These are phyloP conservation scores for Exaiptasia diaphana DNA, from an alignment of 64 coral and sea anemone species.

Conservation along the genomic window DNA sequence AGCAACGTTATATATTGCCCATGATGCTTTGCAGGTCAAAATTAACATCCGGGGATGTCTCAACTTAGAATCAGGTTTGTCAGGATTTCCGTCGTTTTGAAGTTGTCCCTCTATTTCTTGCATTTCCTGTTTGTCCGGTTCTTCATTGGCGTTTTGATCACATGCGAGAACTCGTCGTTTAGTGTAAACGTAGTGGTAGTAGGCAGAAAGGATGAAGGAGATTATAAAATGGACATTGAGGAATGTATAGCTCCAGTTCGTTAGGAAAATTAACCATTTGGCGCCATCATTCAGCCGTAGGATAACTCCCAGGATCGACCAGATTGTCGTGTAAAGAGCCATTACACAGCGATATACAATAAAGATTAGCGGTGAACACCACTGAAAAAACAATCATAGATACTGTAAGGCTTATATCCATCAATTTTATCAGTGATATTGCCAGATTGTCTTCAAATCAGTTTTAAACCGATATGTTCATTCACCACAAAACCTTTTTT, in stretches of 20 bases:
- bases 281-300: not conserved
- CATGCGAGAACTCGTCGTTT: not conserved
- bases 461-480: too few relatives aligned
- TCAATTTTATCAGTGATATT: too few relatives aligned
- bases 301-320: conserved; percentile 39
- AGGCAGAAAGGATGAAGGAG: conserved; percentile 2
- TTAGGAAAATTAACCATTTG: conserved; percentile 78
- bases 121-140: not conserved
- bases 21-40: conserved; percentile 60
- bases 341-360: conserved; percentile 56
- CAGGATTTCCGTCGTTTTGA: not conserved
- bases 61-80: not conserved
- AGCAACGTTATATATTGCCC: conserved; percentile 73
- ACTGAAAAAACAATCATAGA: too few relatives aligned
- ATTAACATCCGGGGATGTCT: conserved; percentile 18
- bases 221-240: conserved; percentile 65
- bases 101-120: not conserved
- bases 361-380: conserved; percentile 45
- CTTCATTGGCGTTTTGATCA: not conserved
- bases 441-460: too few relatives aligned
- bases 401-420: too few relatives aligned
- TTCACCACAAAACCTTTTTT: too few relatives aligned
- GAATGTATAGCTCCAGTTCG: conserved; percentile 78
- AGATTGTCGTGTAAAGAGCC: conserved; percentile 51
- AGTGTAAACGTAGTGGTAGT: conserved; percentile 23